Percentiles rank a stretch among this genome's conserved stretches.
These are phyloP conservation scores for Nebria salina DNA, from an alignment of 2,888 invertebrate genomes.

Conservation along the genomic window DNA sequence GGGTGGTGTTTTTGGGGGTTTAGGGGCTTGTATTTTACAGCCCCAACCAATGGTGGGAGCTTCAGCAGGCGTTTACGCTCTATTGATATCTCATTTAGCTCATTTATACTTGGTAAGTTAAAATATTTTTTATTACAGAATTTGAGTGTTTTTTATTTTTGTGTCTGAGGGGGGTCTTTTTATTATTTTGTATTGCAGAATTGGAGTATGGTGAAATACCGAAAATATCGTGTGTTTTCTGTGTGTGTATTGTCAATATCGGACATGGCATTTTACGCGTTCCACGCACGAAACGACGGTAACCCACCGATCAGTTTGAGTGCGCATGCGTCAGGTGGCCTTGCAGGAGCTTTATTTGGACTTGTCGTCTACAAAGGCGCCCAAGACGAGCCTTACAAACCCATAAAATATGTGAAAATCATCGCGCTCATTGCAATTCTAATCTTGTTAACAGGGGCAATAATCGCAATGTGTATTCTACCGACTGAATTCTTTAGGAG, in stretches of 20 bases:
- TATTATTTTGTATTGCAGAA: constrained; percentile 59
- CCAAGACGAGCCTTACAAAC: neutral
- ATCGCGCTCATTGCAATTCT: constrained; percentile 15
- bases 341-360: constrained; percentile 72
- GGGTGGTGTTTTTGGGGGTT: constrained; percentile 79
- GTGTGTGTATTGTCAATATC: constrained; percentile 72
- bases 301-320: constrained; percentile 73
- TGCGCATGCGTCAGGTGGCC: constrained; percentile 76
- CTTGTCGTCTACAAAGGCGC: constrained; percentile 64
- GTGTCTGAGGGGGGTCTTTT: neutral
- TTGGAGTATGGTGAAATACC: constrained; percentile 61
- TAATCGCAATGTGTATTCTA: constrained; percentile 13
- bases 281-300: constrained; percentile 62
- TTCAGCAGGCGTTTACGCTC: constrained; percentile 89
- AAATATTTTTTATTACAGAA: neutral
- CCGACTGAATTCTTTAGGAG: constrained; percentile 6
- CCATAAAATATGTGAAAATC: neutral
- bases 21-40: constrained; percentile 79
- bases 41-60: constrained; percentile 86
- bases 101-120: constrained; percentile 77
- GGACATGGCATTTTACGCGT: constrained; percentile 69
- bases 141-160: neutral
- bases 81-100: constrained; percentile 86
- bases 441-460: neutral
- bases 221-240: constrained; percentile 67